Base-by-base conservation (phyloP, 2,888 invertebrate species). In the Dryocosmus kuriphilus region DNA sequence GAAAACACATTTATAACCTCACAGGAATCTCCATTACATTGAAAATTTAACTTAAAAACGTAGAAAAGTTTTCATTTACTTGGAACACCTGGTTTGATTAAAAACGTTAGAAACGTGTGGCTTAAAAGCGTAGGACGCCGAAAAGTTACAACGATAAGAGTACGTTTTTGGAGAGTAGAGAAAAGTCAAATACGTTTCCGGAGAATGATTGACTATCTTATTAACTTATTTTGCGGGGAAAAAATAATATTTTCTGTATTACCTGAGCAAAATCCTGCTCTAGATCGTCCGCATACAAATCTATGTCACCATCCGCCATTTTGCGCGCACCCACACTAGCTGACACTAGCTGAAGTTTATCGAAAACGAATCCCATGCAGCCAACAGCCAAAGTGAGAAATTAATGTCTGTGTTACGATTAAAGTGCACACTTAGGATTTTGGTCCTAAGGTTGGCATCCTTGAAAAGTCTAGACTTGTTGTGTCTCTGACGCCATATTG, bases 251-350 rank as follows among this genome's bases (percentile, higher is more conserved):
- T 30, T 78, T 79, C 73, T 27, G 75, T 86, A 92, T 92, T 92
- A 95, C 95, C 93, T 96, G 96, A 85, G 94, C 95, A 93, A 98
- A 98, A 94, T 98, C 98, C 90, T 97, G 97, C 93, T 98, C 98
- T 92, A 98, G 96, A 94, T 98, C 98, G 92, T 98, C 98, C 86
- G 97, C 97, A 93, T 98, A 98, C 90, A 98, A 95, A 95, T 98
- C 98, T 93, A 98, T 97, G 94, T 98, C 98, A 94, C 97, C 96
- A 93, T 98, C 98, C 94, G 97, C 97, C 97, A 97, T 97, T 95
- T 94, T 95, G 88, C 87, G 84, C 83, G 84, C 87, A 89, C 88
- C 88, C 89, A 90, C 90, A 90, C 90, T 89, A 60, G 76, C 11
- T 71, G 90, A 90, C 90, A 90, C 90, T 89, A 60, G 76, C 11